A percentile compares a stretch with the other conserved stretches of the same genome.
phyloP scores from a whole-genome alignment of 2,797 vertebrate genomes.

The Caiman crocodilus region DNA sequence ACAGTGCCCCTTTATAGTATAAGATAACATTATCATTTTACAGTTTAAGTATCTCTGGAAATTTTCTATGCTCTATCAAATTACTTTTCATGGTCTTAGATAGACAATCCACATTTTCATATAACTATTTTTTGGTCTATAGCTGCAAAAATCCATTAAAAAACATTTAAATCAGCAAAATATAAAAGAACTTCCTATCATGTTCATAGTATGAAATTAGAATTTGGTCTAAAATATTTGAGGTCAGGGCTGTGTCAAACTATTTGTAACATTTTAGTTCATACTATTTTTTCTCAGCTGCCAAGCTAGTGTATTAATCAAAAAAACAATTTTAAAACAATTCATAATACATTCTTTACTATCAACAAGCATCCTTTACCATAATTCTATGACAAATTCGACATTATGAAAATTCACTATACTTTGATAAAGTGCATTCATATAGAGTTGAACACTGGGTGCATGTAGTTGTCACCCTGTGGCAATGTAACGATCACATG shows the following conservation, averaged over 20 bases:
- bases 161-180: not conserved
- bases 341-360: too few species aligned
- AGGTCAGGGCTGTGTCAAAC: not conserved
- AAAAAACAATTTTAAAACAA: too few species aligned
- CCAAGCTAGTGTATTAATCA: too few species aligned
- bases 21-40: slow-evolving; percentile 4
- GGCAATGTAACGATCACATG: too few species aligned
- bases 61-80: not conserved
- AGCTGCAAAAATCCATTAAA: not conserved
- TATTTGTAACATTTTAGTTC: not conserved
- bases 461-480: too few species aligned
- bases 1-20: not conserved
- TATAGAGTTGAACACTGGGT: not conserved
- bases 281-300: not conserved
- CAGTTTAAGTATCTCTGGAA: not conserved
- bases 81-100: not conserved
- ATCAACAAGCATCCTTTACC: not conserved
- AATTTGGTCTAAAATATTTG: not conserved
- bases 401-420: not conserved
- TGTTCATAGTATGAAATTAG: not conserved
- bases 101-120: slow-evolving; percentile 5
- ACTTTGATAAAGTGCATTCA: not conserved
- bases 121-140: not conserved
- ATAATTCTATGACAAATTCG: not conserved
- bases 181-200: not conserved